Conservation (phyloP, 2,113 vertebrate genomes). For the Sardina pilchardus region DNA sequence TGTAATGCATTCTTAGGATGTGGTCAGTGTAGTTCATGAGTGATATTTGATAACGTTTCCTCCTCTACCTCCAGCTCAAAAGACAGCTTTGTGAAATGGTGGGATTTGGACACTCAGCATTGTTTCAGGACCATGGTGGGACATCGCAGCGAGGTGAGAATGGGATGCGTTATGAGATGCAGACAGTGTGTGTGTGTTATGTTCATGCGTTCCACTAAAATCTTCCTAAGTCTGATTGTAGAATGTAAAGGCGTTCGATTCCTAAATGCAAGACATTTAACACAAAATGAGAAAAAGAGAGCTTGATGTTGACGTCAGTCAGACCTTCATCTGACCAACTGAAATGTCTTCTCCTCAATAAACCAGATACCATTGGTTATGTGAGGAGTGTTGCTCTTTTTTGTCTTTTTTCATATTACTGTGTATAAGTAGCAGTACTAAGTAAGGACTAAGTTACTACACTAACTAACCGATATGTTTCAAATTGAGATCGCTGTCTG, state of each 20-base stretch:
- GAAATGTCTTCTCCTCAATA: no score
- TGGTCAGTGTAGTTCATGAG: not conserved
- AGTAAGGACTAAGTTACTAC: no score
- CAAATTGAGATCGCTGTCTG: not conserved
- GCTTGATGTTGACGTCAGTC: no score
- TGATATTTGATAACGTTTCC: not conserved
- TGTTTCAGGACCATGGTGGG: constrained; percentile 97
- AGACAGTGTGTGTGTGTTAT: not conserved
- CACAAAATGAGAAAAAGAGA: no score
- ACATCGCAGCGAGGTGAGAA: constrained; percentile 88
- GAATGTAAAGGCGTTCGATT: not conserved
- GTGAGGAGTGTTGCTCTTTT: no score
- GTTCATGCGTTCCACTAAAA: not conserved
- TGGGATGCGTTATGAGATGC: not conserved
- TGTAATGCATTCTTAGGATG: not conserved
- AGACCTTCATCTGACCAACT: no score
- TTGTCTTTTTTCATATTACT: no score
- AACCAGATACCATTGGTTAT: no score
- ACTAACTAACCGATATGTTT: not conserved
- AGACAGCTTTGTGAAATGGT: constrained; percentile 95
- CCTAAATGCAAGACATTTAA: not conserved
- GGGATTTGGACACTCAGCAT: constrained; percentile 95
- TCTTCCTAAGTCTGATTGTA: not conserved
- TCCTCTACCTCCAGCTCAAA: constrained; percentile 77
- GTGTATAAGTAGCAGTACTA: no score